These are phyloP conservation scores for Stictonetta naevosa DNA, from an alignment of 2,113 vertebrate genomes.

Conservation along the genomic window DNA sequence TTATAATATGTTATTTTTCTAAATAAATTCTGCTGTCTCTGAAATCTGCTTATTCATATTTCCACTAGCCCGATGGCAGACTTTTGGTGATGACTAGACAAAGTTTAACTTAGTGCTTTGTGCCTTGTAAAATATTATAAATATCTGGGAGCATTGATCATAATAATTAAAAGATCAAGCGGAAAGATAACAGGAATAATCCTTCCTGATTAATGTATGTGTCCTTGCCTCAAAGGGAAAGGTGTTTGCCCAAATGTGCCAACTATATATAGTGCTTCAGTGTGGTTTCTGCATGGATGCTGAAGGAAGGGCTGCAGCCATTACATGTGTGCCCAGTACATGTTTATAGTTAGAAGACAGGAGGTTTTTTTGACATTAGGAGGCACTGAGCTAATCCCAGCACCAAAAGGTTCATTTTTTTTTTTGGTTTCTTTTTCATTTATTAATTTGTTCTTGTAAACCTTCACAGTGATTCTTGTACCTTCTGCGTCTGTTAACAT, in stretches of 20 bases:
- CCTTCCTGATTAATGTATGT: background rate
- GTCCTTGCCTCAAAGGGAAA: background rate
- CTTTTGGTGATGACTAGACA: background rate
- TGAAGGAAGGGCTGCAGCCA: background rate
- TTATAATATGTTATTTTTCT: background rate
- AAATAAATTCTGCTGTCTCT: background rate
- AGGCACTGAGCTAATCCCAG: background rate
- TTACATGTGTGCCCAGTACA: rapidly evolving
- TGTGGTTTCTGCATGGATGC: rapidly evolving
- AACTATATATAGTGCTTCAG: rapidly evolving
- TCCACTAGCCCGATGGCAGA: background rate
- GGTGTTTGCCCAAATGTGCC: background rate
- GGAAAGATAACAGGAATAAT: background rate
- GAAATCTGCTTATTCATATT: background rate
- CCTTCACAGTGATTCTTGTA: background rate
- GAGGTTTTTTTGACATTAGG: background rate
- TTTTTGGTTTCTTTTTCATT: background rate
- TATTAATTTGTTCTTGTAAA: background rate
- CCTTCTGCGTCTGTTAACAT: background rate
- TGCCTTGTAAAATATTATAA: background rate
- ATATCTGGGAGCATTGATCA: no score
- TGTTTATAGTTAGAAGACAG: background rate
- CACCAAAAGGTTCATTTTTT: background rate
- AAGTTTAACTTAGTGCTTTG: background rate
- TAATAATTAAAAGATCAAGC: background rate